These are phyloP conservation scores for Merops nubicus DNA, from an alignment of 2,113 vertebrate species.

Conservation along the genomic window DNA sequence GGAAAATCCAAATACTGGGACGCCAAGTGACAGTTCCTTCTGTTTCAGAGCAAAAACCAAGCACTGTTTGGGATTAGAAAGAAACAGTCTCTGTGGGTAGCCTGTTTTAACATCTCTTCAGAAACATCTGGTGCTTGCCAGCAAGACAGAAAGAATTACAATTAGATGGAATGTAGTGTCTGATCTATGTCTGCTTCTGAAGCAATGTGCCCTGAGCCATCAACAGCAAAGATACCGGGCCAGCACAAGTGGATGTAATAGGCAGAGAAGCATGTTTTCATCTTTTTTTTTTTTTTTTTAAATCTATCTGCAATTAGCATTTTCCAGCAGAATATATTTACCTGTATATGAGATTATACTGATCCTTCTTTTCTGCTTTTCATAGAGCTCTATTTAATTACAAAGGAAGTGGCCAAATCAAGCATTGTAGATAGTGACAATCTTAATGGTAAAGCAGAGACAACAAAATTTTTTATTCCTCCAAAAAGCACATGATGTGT, in stretches of 20 bases:
- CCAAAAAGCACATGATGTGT: background rate
- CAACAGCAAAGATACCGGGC: background rate
- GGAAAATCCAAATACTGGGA: background rate
- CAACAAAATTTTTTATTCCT: conserved; percentile 34
- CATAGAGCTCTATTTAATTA: background rate
- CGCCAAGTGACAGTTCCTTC: background rate
- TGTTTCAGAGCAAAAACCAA: background rate
- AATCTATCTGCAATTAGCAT: background rate
- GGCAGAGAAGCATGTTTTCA: background rate
- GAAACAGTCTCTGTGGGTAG: background rate
- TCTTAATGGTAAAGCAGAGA: conserved; percentile 32
- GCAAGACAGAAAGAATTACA: background rate
- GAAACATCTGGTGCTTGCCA: background rate
- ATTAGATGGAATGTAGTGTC: background rate
- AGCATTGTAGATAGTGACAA: conserved; percentile 1
- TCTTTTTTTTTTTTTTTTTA: background rate
- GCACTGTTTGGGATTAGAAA: background rate
- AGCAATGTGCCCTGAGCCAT: background rate
- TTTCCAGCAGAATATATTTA: background rate
- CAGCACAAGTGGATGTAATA: background rate
- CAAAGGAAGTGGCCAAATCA: conserved; percentile 13
- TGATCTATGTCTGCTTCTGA: background rate
- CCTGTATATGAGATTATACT: background rate
- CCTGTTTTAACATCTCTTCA: background rate
- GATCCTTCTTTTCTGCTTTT: background rate